phyloP scores from a whole-genome alignment of 2,113 vertebrate genomes.

The Anoura caudifer region DNA sequence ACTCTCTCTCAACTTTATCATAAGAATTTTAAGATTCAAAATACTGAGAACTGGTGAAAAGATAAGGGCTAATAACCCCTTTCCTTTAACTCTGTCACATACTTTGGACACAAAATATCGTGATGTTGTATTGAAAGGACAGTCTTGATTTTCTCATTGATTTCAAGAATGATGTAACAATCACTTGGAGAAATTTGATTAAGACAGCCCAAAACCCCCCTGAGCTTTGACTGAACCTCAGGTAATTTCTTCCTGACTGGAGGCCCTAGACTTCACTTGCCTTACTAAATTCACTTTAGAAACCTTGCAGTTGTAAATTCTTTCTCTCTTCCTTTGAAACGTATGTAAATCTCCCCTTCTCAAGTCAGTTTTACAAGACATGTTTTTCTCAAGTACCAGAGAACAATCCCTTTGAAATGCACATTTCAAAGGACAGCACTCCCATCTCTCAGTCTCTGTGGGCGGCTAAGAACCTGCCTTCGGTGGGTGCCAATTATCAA shows the following conservation, averaged over 20 bases:
- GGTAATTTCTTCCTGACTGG: background rate
- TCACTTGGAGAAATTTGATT: background rate
- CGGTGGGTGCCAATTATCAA: background rate
- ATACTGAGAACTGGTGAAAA: background rate
- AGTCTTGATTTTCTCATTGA: background rate
- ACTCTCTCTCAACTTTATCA: background rate
- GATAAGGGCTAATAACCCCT: background rate
- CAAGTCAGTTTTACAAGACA: background rate
- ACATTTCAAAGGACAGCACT: background rate
- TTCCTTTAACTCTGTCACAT: background rate
- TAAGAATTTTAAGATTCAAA: background rate
- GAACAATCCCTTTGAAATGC: background rate
- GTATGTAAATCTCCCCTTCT: background rate
- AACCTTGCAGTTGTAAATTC: background rate
- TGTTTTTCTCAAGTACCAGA: background rate
- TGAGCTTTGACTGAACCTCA: background rate
- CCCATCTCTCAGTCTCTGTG: background rate
- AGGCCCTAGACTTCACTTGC: background rate
- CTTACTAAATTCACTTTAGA: background rate
- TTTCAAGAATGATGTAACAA: background rate
- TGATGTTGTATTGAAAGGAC: background rate
- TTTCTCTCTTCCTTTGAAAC: background rate
- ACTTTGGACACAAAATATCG: background rate
- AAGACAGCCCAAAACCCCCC: background rate
- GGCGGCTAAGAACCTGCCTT: background rate